phyloP scores from a whole-genome alignment of 2,888 invertebrate species.

The Nycteola revayana region DNA sequence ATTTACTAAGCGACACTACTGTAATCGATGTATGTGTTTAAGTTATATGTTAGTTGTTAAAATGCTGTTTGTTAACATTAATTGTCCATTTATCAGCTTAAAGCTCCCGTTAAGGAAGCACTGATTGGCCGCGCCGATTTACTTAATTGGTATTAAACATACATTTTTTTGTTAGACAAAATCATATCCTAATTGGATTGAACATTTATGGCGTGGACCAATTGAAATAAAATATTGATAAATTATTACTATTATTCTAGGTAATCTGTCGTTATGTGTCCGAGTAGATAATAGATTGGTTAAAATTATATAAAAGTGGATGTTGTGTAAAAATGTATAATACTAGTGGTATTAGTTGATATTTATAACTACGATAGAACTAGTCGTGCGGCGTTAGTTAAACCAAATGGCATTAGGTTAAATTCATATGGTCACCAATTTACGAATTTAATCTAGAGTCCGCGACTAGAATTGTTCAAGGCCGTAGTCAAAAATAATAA shows the following conservation, averaged over 20 bases:
- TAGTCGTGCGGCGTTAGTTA: neutral
- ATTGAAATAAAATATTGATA: slow-evolving; percentile 21
- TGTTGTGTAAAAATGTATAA: slow-evolving; percentile 36
- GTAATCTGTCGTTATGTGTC: slow-evolving; percentile 22
- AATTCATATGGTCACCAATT: no score
- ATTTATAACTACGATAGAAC: slow-evolving; percentile 6
- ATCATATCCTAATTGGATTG: no score
- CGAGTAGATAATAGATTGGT: slow-evolving; percentile 15
- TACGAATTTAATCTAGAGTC: no score
- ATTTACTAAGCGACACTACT: no score
- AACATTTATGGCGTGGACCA: slow-evolving; percentile 45
- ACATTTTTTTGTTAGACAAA: slow-evolving; percentile 6
- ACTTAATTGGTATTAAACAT: slow-evolving; percentile 17
- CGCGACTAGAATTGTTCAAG: slow-evolving; percentile 5
- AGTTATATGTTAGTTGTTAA: no score
- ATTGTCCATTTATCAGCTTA: slow-evolving; percentile 2
- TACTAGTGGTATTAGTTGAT: slow-evolving; percentile 17
- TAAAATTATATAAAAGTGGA: slow-evolving; percentile 15
- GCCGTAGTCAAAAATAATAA: slow-evolving; percentile 17
- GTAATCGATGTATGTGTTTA: no score
- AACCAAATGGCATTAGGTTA: no score
- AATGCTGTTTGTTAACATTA: no score
- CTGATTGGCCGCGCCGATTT: slow-evolving; percentile 33
- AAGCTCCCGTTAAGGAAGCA: slow-evolving; percentile 12
- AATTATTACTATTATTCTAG: slow-evolving; percentile 20